Percentiles rank a stretch among this genome's conserved stretches.
phyloP scores from a whole-genome alignment of 2,113 vertebrate species.

The Hypanus sabinus region DNA sequence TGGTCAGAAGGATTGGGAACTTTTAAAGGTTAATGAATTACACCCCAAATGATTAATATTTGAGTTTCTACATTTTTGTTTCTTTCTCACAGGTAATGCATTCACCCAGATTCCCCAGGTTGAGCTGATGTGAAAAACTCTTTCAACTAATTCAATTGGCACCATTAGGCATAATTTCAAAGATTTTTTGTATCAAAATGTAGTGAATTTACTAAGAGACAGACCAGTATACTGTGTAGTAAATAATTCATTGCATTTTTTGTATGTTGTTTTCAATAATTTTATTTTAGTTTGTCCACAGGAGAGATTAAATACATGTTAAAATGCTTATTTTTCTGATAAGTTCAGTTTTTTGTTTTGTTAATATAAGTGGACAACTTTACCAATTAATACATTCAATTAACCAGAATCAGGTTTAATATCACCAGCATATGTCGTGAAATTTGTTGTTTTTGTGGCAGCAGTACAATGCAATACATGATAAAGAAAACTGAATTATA shows the following conservation, averaged over 20 bases:
- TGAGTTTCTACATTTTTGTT: not conserved
- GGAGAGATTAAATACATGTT: not conserved
- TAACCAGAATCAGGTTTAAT: too few species aligned
- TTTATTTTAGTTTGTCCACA: not conserved
- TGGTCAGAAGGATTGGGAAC: not conserved
- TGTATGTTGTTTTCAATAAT: not conserved
- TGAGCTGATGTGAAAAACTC: not conserved
- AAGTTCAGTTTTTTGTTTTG: too few species aligned
- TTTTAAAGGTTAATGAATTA: not conserved
- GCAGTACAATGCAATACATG: too few species aligned
- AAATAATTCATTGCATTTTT: not conserved
- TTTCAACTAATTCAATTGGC: not conserved
- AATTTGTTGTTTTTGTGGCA: too few species aligned
- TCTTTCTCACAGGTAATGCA: too few species aligned
- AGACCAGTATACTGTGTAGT: not conserved
- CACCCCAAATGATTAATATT: too few species aligned
- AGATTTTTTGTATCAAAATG: not conserved
- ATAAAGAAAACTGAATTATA: too few species aligned
- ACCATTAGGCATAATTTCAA: not conserved
- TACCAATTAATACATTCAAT: not conserved
- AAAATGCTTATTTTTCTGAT: not conserved
- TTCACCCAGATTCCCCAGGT: not conserved
- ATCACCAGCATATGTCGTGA: too few species aligned
- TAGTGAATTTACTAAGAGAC: not conserved
- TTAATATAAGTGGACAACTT: too few species aligned